Evolutionary conservation across 2,113 vertebrate genomes (phyloP).

Genomic region (Cairina moschata): DNA sequence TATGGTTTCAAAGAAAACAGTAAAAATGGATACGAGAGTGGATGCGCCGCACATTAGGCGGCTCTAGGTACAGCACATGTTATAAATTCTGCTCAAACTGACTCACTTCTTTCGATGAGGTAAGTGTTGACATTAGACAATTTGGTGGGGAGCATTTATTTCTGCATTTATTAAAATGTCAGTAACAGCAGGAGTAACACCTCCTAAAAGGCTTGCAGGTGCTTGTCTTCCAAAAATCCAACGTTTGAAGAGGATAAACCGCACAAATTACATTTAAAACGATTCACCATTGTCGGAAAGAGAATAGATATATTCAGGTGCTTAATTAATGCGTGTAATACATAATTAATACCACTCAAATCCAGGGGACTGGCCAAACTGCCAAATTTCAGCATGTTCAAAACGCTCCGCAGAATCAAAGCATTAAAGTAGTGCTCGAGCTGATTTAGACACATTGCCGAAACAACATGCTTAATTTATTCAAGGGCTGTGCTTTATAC

Average conservation of each 20-base stretch:
- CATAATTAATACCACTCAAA: neutral
- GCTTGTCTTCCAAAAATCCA: conserved; percentile 62
- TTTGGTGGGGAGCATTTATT: conserved; percentile 70
- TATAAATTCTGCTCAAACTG: conserved; percentile 57
- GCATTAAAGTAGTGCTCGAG: conserved; percentile 5
- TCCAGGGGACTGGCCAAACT: neutral
- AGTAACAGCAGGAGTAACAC: conserved; percentile 56
- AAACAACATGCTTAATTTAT: conserved; percentile 45
- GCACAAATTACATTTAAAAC: neutral
- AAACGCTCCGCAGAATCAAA: conserved; percentile 15
- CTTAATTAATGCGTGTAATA: neutral
- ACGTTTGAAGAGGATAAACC: conserved; percentile 24
- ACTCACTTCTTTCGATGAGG: conserved; percentile 65
- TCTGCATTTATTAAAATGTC: conserved; percentile 77
- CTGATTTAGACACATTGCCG: neutral
- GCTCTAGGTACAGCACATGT: neutral
- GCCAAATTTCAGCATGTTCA: conserved; percentile 7
- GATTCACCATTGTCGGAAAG: neutral
- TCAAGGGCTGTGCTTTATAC: neutral
- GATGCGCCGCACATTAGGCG: neutral
- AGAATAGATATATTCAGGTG: neutral
- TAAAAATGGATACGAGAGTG: conserved; percentile 31
- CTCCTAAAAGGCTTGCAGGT: conserved; percentile 71
- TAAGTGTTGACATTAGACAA: conserved; percentile 74
- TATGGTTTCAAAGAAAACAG: conserved; percentile 54